Evolutionary conservation across 2,888 invertebrate genomes (phyloP).

Genomic region (Shargacucullia verbasci): DNA sequence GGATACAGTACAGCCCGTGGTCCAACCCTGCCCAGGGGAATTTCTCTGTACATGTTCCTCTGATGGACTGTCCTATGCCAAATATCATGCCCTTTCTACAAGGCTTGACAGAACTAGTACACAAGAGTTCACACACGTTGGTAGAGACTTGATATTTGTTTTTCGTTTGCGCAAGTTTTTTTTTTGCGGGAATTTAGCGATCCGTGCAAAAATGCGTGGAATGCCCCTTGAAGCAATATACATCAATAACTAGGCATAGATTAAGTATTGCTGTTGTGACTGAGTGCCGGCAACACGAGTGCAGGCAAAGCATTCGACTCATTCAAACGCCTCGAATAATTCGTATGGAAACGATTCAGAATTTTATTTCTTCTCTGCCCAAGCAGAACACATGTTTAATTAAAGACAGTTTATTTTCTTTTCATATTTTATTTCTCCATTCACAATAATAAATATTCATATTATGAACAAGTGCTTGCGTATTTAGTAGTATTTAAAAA

Average conservation of each 20-base stretch:
- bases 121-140: no score
- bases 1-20: constrained; percentile 39
- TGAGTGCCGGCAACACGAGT: constrained; percentile 14
- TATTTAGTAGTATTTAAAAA: neutral
- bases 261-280: constrained; percentile 15
- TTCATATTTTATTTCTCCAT: constrained; percentile 34
- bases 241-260: constrained; percentile 20
- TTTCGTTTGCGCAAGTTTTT: neutral
- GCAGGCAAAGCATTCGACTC: constrained; percentile 13
- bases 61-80: constrained; percentile 58
- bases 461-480: constrained; percentile 2
- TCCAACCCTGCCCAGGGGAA: constrained; percentile 66
- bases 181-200: constrained; percentile 4
- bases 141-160: constrained; percentile 1
- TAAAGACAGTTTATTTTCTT: constrained; percentile 29
- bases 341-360: constrained; percentile 25
- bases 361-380: constrained; percentile 25
- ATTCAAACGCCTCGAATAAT: constrained; percentile 29
- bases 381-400: constrained; percentile 15
- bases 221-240: constrained; percentile 21
- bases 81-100: constrained; percentile 55
- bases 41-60: constrained; percentile 49
- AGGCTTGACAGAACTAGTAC: constrained; percentile 39
- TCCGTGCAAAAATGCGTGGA: constrained; percentile 6
- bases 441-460: constrained; percentile 18